These are phyloP conservation scores for Lamprologus tigripictilis DNA, from an alignment of 2,113 vertebrate species.

Conservation along the genomic window DNA sequence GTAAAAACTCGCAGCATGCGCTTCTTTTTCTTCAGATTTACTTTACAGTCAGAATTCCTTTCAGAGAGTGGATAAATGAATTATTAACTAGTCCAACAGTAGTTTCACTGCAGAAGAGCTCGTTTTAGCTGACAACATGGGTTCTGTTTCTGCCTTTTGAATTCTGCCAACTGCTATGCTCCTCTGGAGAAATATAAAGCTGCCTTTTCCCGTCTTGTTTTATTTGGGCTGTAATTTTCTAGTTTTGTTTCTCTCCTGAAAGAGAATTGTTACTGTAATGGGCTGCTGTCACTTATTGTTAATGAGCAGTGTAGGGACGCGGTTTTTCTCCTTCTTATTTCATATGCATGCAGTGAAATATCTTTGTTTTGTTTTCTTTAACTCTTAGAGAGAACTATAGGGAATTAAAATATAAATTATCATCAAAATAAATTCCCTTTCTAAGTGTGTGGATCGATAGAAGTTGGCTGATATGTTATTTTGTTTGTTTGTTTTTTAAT, in stretches of 20 bases:
- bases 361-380: neutral
- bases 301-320: neutral
- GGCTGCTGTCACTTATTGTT: neutral
- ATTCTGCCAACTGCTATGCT: neutral
- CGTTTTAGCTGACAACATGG: neutral
- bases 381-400: rapidly evolving
- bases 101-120: neutral
- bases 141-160: neutral
- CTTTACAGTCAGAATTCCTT: neutral
- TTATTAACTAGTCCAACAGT: slow-evolving; percentile 15
- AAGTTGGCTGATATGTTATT: neutral
- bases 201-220: neutral
- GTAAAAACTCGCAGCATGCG: neutral
- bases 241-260: neutral
- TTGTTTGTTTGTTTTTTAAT: neutral
- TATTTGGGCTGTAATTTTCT: neutral
- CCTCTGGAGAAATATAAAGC: neutral
- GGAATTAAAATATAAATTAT: neutral
- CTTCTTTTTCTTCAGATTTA: neutral
- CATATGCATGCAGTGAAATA: neutral
- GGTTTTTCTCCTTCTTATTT: neutral
- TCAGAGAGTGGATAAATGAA: neutral
- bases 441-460: neutral
- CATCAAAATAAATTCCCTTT: neutral
- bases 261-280: neutral